Evolutionary conservation across 2,113 vertebrate species (phyloP).

Genomic region (Anas platyrhynchos): DNA sequence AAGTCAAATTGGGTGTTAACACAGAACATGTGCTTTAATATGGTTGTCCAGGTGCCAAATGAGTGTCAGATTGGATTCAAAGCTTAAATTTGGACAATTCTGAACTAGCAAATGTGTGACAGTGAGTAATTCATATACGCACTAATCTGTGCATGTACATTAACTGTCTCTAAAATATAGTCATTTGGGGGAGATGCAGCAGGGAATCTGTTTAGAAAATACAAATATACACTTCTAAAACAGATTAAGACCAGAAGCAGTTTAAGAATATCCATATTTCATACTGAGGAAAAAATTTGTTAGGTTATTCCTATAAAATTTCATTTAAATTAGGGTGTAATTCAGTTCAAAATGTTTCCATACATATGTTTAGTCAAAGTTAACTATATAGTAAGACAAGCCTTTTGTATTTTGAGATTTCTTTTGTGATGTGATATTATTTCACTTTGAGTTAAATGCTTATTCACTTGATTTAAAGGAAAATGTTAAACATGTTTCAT

Average conservation of each 20-base stretch:
- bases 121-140: background rate
- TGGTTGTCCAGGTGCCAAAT: background rate
- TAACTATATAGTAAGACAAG: background rate
- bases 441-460: background rate
- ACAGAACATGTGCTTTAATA: background rate
- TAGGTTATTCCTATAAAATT: background rate
- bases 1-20: conserved; percentile 21
- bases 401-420: background rate
- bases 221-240: background rate
- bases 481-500: background rate
- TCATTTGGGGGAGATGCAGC: background rate
- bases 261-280: background rate
- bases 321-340: background rate
- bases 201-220: background rate
- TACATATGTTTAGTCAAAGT: background rate
- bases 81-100: background rate
- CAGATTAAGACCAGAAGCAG: background rate
- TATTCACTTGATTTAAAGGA: background rate
- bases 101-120: background rate
- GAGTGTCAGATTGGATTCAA: background rate
- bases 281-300: background rate
- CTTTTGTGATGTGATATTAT: background rate
- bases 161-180: background rate
- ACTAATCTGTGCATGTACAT: background rate
- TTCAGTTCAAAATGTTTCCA: background rate